Base-by-base conservation (phyloP, 2,888 invertebrate species). In the Pseudolycoriella hygida region DNA sequence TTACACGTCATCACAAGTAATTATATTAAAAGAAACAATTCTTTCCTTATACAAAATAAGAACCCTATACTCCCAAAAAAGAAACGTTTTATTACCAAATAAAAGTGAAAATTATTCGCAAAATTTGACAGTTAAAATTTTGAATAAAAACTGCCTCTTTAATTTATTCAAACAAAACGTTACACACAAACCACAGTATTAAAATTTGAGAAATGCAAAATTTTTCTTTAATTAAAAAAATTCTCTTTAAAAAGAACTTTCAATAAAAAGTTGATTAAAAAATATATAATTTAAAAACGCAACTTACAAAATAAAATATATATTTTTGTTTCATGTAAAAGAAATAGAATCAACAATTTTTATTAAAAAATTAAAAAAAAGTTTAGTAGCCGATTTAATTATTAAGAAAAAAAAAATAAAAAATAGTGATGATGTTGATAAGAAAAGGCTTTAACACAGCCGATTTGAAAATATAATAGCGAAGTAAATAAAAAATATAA, bases 381-480 rank as follows among this genome's bases (percentile, higher is more conserved):
- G 8, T 17, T 17, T 43, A 43, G 14, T 41, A 41, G 25, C 25
- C 25, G 25, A 25, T 25, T 18, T 25, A 31, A 31, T 14, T 42
- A 14, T 15, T 15, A 20, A 41, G 41, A 42, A 15, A 42, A 42
- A 44, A 46, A 30, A 46, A 43, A 20, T 41, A 42, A 12, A 43
- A 30, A 30, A 46, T 42, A 45, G 42, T 42, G 42, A 45, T 47
- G 41, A 30, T 31, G 25, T 17, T 17, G 37, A 31, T 41, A 43
- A 34, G n/a, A 30, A 43, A 39, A 43, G 17, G 40, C 18, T 39
- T 25, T 17, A 25, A 44, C 43, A 43, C n/a, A 43, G 32, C 17
- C 43, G 43, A 46, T 46, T 43, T 40, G 41, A 47, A 43, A 40
- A 42, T 25, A 20, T 40, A 30, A 42, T 42, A 40, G 42, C 34